Percentiles rank a stretch among this genome's conserved stretches.
Evolutionary conservation across 2,888 invertebrate genomes (phyloP).

Genomic region (Laothoe populi): DNA sequence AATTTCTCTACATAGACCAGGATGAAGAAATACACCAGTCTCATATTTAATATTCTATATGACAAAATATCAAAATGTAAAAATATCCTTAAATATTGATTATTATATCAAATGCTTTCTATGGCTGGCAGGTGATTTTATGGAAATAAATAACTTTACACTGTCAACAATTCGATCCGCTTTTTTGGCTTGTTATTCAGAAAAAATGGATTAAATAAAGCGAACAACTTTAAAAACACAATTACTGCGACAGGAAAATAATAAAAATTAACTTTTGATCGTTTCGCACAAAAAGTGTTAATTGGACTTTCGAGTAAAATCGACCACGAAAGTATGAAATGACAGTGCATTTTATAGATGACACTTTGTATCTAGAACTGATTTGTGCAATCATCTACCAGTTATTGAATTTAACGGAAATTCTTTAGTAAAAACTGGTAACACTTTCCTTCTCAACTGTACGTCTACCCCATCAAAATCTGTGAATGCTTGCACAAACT

Average conservation of each 20-base stretch:
- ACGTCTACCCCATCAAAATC: constrained; percentile 81
- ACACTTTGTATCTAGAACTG: background rate
- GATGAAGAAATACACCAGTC: background rate
- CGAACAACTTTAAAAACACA: background rate
- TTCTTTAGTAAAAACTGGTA: background rate
- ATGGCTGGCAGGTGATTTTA: background rate
- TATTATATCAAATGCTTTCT: background rate
- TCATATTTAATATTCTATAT: background rate
- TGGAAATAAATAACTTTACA: background rate
- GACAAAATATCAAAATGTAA: background rate
- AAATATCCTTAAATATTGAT: background rate
- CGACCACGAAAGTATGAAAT: background rate
- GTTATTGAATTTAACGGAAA: background rate
- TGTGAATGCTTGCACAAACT: constrained; percentile 85
- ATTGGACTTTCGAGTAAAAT: background rate
- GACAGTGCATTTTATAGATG: background rate
- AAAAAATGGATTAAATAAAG: constrained; percentile 3
- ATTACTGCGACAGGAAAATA: background rate
- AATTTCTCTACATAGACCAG: background rate
- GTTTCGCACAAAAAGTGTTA: background rate
- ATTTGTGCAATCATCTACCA: background rate
- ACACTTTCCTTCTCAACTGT: constrained; percentile 54
- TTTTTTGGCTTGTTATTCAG: background rate
- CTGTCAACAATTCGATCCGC: background rate
- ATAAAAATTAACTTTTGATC: background rate